Evolutionary conservation across 2,797 vertebrate species (phyloP).

Genomic region (Borostomias antarcticus): DNA sequence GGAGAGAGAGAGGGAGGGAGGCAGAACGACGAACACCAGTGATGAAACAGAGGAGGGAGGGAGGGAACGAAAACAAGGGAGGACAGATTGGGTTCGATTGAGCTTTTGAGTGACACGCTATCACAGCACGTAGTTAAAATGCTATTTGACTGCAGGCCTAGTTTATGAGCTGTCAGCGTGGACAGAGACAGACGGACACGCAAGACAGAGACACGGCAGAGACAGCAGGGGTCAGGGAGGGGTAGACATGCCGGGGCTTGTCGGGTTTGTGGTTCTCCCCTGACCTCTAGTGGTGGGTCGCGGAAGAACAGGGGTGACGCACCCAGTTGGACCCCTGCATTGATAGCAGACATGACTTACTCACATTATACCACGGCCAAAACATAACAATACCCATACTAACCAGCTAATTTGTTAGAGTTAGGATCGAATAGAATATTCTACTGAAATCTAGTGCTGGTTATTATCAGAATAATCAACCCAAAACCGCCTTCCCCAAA

Average conservation of each 20-base stretch:
- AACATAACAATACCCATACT: no score
- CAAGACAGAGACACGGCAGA: not conserved
- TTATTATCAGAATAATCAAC: no score
- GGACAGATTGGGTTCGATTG: slow-evolving; percentile 6
- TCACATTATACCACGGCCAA: no score
- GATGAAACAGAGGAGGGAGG: slow-evolving; percentile 5
- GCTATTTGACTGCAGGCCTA: slow-evolving; percentile 32
- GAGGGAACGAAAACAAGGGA: not conserved
- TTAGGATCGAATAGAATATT: no score
- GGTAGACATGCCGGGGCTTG: not conserved
- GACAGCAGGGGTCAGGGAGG: not conserved
- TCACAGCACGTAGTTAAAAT: slow-evolving; percentile 30
- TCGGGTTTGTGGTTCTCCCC: slow-evolving; percentile 15
- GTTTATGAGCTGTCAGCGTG: slow-evolving; percentile 58
- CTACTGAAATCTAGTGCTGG: no score
- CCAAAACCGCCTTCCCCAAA: no score
- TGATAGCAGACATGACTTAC: no score
- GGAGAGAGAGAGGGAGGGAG: not conserved
- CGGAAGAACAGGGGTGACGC: slow-evolving; percentile 10
- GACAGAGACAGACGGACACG: not conserved
- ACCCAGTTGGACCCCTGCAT: not conserved
- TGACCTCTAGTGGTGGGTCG: slow-evolving; percentile 43
- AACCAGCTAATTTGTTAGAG: no score
- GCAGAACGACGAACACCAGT: no score
- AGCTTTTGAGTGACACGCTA: slow-evolving; percentile 29